Conservation (phyloP, 2,113 vertebrate genomes). For the Anarhynchus alexandrinus region DNA sequence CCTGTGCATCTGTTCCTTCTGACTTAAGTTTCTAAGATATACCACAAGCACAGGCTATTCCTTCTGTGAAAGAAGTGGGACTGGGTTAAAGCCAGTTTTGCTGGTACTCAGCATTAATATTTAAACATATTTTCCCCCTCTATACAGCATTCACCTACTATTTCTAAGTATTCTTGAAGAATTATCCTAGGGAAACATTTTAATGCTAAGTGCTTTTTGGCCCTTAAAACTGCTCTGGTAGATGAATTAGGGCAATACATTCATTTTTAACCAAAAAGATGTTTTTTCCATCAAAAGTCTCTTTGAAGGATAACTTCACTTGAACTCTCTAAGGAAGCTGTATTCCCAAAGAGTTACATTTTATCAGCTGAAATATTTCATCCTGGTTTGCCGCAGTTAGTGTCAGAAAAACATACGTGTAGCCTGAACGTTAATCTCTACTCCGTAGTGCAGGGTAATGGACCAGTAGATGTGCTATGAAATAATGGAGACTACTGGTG, state of each 20-base stretch:
- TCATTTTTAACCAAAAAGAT: not conserved
- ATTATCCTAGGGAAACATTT: not conserved
- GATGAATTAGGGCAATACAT: not conserved
- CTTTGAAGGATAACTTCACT: not conserved
- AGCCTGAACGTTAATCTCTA: not conserved
- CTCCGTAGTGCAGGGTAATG: not conserved
- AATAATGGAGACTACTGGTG: not conserved
- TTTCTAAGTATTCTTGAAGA: conserved; percentile 3
- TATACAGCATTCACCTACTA: not conserved
- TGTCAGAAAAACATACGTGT: not conserved
- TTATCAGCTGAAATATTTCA: not conserved
- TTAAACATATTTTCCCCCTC: not conserved
- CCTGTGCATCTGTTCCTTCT: not conserved
- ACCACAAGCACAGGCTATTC: not conserved
- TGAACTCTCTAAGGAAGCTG: not conserved
- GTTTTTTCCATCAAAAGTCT: not conserved
- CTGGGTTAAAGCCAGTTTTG: not conserved
- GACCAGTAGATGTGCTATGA: not conserved
- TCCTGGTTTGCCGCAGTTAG: not conserved
- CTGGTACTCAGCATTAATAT: conserved; percentile 11
- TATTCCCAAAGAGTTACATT: not conserved
- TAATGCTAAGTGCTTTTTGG: conserved; percentile 6
- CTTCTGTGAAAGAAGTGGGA: not conserved
- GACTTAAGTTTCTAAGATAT: not conserved
- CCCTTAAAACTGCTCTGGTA: not conserved